Evolutionary conservation across 2,797 vertebrate genomes (phyloP), one percentile per base, ranked within the genome.

Genomic region (Acropternis orthonyx): DNA sequence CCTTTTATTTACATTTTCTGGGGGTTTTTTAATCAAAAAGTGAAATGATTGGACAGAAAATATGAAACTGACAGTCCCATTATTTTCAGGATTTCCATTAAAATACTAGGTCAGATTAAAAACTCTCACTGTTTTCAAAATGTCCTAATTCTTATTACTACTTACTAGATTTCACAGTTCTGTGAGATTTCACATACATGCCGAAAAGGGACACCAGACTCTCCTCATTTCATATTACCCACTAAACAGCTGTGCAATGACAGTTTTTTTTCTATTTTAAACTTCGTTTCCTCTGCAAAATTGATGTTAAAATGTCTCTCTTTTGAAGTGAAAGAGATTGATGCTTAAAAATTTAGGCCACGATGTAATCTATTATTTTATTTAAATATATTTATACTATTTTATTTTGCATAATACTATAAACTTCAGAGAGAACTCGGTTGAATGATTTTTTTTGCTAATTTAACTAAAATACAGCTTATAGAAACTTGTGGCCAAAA

Each of bases 181-280:
- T 79, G 21, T 2, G 7, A 69, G 56, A 51, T 66, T 65, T 73
- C 43, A 79, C 14, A 16, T 22, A 22, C 4, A 5, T 69, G 7
- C 12, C 49, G 61, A 26, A 51, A 67, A 19, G 5, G 4, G 5
- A 75, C 41, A 59, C 4, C 12, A 48, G 12, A 20, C 3, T 28
- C 5, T 54, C 9, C 11, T 14, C 0, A 0, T 72, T 88, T 68
- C 28, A 23, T 48, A 21, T 39, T 36, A 75, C 30, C 32, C 12
- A 27, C 4, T 17, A 36, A 75, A 75, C 2, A 82, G 10, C 24
- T 52, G 4, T 71, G 10, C 3, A 55, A 23, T 48, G 10, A 2
- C 4, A 36, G 30, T 5, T 9, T n/a, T 8, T 41, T 52, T 30
- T 15, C 7, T 41, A 7, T 28, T 71, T 75, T 8, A 79, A 67